A percentile compares a stretch with the other conserved stretches of the same genome.
Conservation (phyloP, 1,140 invertebrate genomes). For the Aphis craccivora region DNA sequence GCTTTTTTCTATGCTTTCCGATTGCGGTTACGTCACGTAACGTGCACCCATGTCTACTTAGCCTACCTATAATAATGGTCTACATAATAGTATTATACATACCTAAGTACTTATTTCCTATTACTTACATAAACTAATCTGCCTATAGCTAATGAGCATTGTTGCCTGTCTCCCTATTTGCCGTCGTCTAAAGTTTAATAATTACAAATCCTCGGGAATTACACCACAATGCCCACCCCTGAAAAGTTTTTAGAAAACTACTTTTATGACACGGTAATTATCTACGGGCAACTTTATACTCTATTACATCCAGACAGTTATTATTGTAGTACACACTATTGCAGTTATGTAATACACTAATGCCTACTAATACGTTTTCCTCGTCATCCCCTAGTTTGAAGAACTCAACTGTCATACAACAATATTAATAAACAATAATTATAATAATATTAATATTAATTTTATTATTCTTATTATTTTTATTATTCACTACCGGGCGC, state of each 20-base stretch:
- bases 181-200: not conserved
- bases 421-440: not conserved
- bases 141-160: not conserved
- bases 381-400: not conserved
- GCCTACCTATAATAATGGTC: too few relatives aligned
- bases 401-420: not conserved
- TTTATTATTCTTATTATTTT: too few relatives aligned
- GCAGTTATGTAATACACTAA: not conserved
- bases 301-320: not conserved
- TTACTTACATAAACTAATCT: not conserved
- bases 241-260: not conserved
- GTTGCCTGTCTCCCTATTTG: not conserved
- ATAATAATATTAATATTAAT: not conserved
- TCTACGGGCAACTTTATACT: not conserved
- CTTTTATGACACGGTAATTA: not conserved
- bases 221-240: not conserved
- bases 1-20: not conserved
- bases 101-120: not conserved
- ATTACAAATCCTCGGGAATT: not conserved
- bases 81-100: too few relatives aligned
- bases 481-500: not conserved
- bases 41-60: not conserved
- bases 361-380: not conserved
- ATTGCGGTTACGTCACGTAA: not conserved
- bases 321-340: not conserved